A percentile compares a stretch with the other conserved stretches of the same genome.
These are phyloP conservation scores for Protobothrops flavoviridis DNA, from an alignment of 2,113 vertebrate genomes.

Conservation along the genomic window DNA sequence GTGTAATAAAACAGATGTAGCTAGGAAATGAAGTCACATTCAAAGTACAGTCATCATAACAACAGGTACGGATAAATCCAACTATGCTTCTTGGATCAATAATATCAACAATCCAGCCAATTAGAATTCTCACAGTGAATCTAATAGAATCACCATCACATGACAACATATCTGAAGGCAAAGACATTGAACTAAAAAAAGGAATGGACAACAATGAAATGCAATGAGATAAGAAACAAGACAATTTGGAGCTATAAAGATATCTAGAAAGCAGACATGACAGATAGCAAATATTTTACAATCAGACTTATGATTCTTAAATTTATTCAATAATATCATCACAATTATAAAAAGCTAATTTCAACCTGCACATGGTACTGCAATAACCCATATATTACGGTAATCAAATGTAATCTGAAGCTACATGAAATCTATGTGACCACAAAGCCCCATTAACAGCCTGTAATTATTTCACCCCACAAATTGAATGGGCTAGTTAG, in stretches of 20 bases:
- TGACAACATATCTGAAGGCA: background rate
- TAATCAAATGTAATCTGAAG: conserved; percentile 10
- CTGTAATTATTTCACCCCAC: conserved; percentile 6
- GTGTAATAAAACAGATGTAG: background rate
- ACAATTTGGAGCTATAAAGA: background rate
- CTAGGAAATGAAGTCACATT: background rate
- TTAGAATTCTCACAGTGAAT: background rate
- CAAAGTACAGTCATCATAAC: no score
- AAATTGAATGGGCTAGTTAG: background rate
- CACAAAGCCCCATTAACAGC: background rate
- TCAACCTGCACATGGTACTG: background rate
- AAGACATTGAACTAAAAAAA: background rate
- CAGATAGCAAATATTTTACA: background rate
- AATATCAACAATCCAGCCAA: background rate
- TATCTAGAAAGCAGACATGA: background rate
- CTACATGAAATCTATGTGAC: background rate
- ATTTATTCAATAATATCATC: background rate
- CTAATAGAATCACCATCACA: background rate
- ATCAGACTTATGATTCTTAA: background rate
- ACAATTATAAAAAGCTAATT: background rate
- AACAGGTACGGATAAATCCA: background rate
- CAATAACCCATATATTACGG: background rate
- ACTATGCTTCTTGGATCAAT: no score
- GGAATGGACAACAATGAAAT: background rate
- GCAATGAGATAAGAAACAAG: background rate